phyloP scores from a whole-genome alignment of 37 sponge, comb jelly and placozoan genomes.

The Agelas oroides region DNA sequence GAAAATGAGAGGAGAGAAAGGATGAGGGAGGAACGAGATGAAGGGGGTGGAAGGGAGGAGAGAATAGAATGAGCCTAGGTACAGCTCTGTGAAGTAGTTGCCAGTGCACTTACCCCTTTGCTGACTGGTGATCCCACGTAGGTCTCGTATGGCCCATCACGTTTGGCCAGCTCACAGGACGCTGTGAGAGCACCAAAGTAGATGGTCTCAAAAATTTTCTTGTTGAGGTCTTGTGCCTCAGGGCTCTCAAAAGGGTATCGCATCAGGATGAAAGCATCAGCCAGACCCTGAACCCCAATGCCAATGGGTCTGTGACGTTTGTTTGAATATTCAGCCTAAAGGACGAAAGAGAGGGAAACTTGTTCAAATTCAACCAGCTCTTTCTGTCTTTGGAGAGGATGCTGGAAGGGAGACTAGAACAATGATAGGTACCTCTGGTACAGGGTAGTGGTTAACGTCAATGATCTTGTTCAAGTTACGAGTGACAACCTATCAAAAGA shows the following conservation, averaged over 20 bases:
- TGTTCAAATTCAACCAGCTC: background rate
- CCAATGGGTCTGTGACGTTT: slow-evolving; percentile 97
- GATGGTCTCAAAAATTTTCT: slow-evolving; percentile 96
- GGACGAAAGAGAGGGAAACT: slow-evolving; percentile 14
- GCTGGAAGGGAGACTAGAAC: background rate
- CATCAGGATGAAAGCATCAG: slow-evolving; percentile 98
- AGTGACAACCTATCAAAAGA: slow-evolving; percentile 81
- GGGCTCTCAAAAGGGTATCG: slow-evolving; percentile 93
- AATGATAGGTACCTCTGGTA: slow-evolving; percentile 72
- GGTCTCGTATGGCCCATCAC: slow-evolving; percentile 91
- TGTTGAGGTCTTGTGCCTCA: slow-evolving; percentile 88
- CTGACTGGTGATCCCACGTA: slow-evolving; percentile 91
- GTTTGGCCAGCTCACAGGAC: slow-evolving; percentile 91
- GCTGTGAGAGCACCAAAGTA: slow-evolving; percentile 94
- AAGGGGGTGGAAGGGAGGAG: too few species aligned
- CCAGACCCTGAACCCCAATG: slow-evolving; percentile 99
- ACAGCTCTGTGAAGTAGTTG: too few species aligned
- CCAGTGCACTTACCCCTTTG: slow-evolving; percentile 66
- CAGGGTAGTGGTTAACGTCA: slow-evolving; percentile 97
- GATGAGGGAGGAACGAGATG: too few species aligned
- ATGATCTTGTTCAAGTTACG: slow-evolving; percentile 96
- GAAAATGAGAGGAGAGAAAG: too few species aligned
- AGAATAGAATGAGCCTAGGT: too few species aligned
- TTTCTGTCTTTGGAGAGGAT: background rate
- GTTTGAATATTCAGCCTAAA: slow-evolving; percentile 85